Percentiles rank a stretch among this genome's conserved stretches.
Conservation (phyloP, 1,140 invertebrate species). For the Eumeta japonica region DNA sequence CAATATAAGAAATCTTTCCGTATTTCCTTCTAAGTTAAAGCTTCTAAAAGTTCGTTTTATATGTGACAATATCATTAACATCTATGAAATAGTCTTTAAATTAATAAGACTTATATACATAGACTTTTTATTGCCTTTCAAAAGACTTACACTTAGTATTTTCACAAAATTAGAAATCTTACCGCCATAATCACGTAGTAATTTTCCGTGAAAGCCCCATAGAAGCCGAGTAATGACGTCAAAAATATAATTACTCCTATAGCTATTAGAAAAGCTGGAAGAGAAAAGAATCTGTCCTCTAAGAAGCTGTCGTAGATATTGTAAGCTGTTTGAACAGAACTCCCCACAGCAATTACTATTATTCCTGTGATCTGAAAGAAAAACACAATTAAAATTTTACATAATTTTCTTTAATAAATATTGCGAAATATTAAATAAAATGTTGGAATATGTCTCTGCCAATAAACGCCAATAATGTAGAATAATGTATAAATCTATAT, state of each 20-base stretch:
- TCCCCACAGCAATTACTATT: slow-evolving; percentile 67
- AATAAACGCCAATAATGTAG: no score
- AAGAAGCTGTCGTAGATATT: slow-evolving; percentile 67
- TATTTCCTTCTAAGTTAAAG: no score
- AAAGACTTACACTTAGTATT: no score
- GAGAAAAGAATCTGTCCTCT: slow-evolving; percentile 54
- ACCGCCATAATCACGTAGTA: slow-evolving; percentile 79
- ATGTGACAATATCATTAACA: no score
- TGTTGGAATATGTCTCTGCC: no score
- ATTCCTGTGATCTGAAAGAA: slow-evolving; percentile 68
- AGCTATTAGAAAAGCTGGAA: slow-evolving; percentile 76
- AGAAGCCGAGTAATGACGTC: slow-evolving; percentile 84
- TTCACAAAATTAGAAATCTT: no score
- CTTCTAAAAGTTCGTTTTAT: no score
- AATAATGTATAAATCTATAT: no score
- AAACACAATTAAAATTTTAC: slow-evolving; percentile 7
- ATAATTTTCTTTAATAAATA: not conserved
- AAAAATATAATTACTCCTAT: slow-evolving; percentile 78
- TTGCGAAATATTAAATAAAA: not conserved
- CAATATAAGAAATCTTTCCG: no score
- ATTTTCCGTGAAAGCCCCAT: slow-evolving; percentile 79
- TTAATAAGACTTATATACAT: no score
- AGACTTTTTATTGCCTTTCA: no score
- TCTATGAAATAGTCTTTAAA: no score
- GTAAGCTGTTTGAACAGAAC: slow-evolving; percentile 65